Conservation (phyloP, 2,797 vertebrate species). For the Arnoldichthys spilopterus region DNA sequence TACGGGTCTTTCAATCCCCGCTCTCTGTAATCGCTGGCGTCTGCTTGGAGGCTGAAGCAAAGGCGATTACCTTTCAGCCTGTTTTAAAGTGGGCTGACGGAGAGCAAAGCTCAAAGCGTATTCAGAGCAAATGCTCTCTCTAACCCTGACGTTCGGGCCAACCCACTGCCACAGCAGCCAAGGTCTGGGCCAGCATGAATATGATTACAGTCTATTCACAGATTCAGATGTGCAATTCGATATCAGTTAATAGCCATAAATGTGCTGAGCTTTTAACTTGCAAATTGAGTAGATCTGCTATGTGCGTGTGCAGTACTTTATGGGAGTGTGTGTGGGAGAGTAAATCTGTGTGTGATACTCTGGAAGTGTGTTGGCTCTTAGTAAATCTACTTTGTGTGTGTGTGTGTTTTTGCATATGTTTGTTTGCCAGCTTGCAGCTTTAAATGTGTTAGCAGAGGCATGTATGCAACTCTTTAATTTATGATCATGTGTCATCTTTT, state of each 20-base stretch:
- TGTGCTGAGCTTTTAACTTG: constrained; percentile 57
- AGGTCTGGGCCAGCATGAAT: constrained; percentile 70
- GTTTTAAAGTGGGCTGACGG: constrained; percentile 29
- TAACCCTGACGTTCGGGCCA: neutral
- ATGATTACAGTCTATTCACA: constrained; percentile 67
- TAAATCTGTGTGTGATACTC: constrained; percentile 10
- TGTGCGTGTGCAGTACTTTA: constrained; percentile 26
- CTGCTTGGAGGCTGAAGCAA: constrained; percentile 36
- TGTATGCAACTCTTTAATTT: constrained; percentile 22
- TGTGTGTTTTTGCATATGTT: neutral
- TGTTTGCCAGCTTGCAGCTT: constrained; percentile 30
- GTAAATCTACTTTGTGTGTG: constrained; percentile 9
- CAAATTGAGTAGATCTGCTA: constrained; percentile 21
- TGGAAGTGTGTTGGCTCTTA: neutral
- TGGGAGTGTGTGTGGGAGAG: neutral
- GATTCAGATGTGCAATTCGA: constrained; percentile 66
- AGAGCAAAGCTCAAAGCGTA: neutral
- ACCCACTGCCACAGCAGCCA: constrained; percentile 55
- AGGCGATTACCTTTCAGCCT: constrained; percentile 46
- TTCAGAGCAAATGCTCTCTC: neutral
- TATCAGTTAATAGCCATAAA: constrained; percentile 62
- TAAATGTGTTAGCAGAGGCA: constrained; percentile 26
- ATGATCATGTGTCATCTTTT: constrained; percentile 3
- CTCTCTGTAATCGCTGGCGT: constrained; percentile 31
- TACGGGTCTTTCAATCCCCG: constrained; percentile 9